A percentile compares a stretch with the other conserved stretches of the same genome.
phyloP scores from a whole-genome alignment of 2,797 vertebrate species.

The Craterocephalus amniculus region DNA sequence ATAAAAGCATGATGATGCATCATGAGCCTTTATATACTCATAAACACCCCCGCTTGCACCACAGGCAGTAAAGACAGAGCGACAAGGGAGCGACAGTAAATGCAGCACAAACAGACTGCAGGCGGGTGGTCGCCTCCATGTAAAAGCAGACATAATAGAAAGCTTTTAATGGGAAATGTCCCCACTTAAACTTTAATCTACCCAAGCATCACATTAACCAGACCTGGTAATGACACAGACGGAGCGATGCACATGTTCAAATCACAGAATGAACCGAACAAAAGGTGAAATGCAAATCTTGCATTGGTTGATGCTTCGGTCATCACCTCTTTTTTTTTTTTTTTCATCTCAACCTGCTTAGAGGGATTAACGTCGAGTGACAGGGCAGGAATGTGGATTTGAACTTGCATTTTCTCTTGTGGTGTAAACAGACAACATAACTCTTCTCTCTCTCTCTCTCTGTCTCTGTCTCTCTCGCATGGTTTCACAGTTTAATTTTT shows the following conservation, averaged over 20 bases:
- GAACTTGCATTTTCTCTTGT: conserved; percentile 49
- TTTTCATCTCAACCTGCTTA: conserved; percentile 16
- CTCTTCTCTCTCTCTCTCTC: conserved; percentile 11
- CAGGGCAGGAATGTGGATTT: conserved; percentile 28
- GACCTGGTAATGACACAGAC: conserved; percentile 47
- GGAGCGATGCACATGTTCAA: conserved; percentile 24
- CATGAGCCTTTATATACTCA: conserved; percentile 72
- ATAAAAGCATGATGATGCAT: conserved; percentile 73
- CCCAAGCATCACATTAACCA: conserved; percentile 49
- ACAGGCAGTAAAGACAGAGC: conserved; percentile 64
- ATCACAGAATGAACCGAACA: conserved; percentile 23
- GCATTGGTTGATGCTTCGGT: conserved; percentile 24
- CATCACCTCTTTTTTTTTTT: conserved; percentile 10
- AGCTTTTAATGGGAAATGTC: conserved; percentile 64
- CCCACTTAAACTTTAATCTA: conserved; percentile 68
- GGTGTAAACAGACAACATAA: conserved; percentile 44
- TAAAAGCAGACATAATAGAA: conserved; percentile 57
- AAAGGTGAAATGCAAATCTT: conserved; percentile 43
- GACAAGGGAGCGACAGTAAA: conserved; percentile 58
- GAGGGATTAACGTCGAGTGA: conserved; percentile 56
- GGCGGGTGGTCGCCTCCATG: conserved; percentile 32
- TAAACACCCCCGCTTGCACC: conserved; percentile 67
- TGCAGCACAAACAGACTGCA: conserved; percentile 46
- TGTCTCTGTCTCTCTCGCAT: background rate
- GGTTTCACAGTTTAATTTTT: background rate